phyloP scores from a whole-genome alignment of 53 echinoderm and acorn worm genomes.

The Apostichopus leukothele region DNA sequence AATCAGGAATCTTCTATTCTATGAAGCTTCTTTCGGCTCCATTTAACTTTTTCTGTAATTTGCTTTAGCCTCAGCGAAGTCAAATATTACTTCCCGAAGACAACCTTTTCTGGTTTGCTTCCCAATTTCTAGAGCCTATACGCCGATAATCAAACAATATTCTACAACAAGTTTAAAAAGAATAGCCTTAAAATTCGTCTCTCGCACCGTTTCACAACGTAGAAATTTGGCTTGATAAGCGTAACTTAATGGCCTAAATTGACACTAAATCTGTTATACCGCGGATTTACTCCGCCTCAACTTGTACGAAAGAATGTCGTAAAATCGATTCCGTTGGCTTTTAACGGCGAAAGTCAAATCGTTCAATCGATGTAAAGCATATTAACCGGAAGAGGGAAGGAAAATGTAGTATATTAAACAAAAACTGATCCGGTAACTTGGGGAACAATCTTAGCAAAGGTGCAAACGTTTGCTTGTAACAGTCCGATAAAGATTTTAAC shows the following conservation, averaged over 20 bases:
- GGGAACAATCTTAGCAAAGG: neutral
- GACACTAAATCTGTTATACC: constrained; percentile 44
- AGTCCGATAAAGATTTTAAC: too few relatives aligned
- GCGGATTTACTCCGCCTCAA: constrained; percentile 33
- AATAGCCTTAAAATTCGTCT: constrained; percentile 13
- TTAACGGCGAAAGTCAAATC: constrained; percentile 46
- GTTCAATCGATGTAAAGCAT: constrained; percentile 34
- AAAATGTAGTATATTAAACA: constrained; percentile 12
- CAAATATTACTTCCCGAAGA: constrained; percentile 29
- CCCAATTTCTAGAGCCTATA: constrained; percentile 26
- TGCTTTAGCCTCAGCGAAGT: neutral
- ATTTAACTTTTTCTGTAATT: constrained; percentile 24
- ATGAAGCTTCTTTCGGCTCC: constrained; percentile 32
- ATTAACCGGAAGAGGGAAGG: constrained; percentile 36
- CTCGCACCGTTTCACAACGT: constrained; percentile 36
- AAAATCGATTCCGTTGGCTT: constrained; percentile 43
- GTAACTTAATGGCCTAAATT: constrained; percentile 44
- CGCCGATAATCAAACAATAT: constrained; percentile 40
- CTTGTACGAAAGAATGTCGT: constrained; percentile 29
- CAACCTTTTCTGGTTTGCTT: constrained; percentile 38
- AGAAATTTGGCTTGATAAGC: constrained; percentile 41
- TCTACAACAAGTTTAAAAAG: constrained; percentile 32
- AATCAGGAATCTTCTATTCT: neutral
- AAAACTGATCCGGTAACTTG: neutral
- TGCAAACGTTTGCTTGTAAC: neutral